Evolutionary conservation across 2,888 invertebrate species (phyloP).

Genomic region (Lochmaea crataegi): DNA sequence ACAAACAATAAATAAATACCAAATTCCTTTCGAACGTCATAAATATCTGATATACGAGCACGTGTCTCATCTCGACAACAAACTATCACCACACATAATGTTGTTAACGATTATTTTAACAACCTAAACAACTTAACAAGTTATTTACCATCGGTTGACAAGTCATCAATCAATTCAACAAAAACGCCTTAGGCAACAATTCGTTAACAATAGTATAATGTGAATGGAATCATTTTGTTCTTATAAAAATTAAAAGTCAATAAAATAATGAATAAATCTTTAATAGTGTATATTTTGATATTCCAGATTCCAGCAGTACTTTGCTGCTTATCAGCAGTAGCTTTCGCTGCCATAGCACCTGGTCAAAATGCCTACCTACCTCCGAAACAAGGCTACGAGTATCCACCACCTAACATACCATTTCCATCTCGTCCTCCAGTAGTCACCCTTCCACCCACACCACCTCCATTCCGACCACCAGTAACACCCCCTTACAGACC

Average conservation of each 20-base stretch:
- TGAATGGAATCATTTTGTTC: not conserved
- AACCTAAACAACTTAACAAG: not conserved
- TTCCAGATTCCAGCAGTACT: conserved; percentile 68
- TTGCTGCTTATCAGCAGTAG: conserved; percentile 64
- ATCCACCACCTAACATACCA: conserved; percentile 74
- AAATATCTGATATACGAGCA: too few species aligned
- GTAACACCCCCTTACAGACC: conserved; percentile 47
- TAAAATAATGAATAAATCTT: not conserved
- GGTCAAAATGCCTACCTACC: conserved; percentile 83
- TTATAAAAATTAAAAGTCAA: too few species aligned
- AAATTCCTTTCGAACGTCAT: too few species aligned
- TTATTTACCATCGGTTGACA: not conserved
- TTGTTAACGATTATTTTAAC: conserved; percentile 2
- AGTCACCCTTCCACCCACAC: conserved; percentile 29
- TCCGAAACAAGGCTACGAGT: conserved; percentile 78
- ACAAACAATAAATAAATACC: too few species aligned
- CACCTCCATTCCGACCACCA: conserved; percentile 40
- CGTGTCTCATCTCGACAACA: not conserved
- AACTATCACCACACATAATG: not conserved
- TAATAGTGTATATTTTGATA: not conserved
- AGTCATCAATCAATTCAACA: conserved; percentile 6
- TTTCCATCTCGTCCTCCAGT: conserved; percentile 64
- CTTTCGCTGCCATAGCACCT: conserved; percentile 69
- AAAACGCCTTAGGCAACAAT: not conserved
- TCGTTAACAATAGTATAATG: not conserved